A percentile compares a stretch with the other conserved stretches of the same genome.
Conservation (phyloP, 2,888 invertebrate species). For the Cryptus armator region DNA sequence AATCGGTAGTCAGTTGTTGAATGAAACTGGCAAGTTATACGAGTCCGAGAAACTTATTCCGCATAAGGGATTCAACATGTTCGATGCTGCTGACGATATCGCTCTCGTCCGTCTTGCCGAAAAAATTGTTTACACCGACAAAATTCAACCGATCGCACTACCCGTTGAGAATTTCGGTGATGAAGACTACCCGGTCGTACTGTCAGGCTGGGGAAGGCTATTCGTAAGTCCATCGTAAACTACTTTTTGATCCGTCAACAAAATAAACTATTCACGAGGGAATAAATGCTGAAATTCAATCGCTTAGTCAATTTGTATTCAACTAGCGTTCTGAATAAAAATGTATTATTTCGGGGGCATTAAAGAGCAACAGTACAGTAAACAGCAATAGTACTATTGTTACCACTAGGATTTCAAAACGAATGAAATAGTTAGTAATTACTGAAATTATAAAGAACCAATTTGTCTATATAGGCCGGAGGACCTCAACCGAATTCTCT, state of each 20-base stretch:
- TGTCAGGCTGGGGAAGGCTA: constrained; percentile 43
- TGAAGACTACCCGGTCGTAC: constrained; percentile 2
- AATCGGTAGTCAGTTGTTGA: constrained; percentile 2
- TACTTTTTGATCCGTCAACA: background rate
- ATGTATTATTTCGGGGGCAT: too few relatives aligned
- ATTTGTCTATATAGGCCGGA: constrained; percentile 27
- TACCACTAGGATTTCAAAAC: background rate
- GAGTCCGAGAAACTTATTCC: background rate
- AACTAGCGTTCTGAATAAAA: too few relatives aligned
- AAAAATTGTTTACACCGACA: constrained; percentile 26
- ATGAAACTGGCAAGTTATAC: background rate
- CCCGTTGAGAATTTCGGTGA: constrained; percentile 1
- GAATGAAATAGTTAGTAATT: background rate
- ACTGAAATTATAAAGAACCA: background rate
- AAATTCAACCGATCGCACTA: constrained; percentile 39
- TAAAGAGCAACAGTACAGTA: too few relatives aligned
- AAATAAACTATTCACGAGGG: background rate
- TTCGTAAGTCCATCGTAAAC: background rate
- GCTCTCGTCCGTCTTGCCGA: constrained; percentile 41
- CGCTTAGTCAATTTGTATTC: too few relatives aligned
- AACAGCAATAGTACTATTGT: background rate
- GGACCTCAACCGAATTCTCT: constrained; percentile 51
- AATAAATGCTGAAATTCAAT: background rate
- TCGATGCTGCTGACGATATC: background rate
- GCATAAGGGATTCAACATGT: background rate